Percentiles rank a stretch among this genome's conserved stretches.
Evolutionary conservation across 2,797 vertebrate species (phyloP).

Genomic region (Harpagifer antarcticus): DNA sequence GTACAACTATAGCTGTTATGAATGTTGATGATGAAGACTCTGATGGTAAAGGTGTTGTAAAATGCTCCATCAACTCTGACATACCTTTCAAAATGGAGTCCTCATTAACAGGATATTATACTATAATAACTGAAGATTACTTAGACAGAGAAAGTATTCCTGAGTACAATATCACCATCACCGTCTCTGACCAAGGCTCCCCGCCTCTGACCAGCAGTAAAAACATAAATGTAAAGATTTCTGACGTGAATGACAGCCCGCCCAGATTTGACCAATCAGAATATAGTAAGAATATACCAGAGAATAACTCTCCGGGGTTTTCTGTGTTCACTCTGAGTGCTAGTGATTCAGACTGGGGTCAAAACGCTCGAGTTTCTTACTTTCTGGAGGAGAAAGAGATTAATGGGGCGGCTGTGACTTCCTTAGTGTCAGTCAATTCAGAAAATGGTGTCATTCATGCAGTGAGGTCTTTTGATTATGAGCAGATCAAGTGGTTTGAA

Average conservation of each 20-base stretch:
- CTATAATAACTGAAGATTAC: constrained; percentile 70
- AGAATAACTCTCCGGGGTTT: constrained; percentile 82
- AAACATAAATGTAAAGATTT: constrained; percentile 74
- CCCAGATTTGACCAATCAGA: constrained; percentile 72
- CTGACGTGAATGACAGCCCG: constrained; percentile 82
- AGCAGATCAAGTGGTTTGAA: constrained; percentile 69
- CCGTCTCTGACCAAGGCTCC: constrained; percentile 78
- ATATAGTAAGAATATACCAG: constrained; percentile 69
- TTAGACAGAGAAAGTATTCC: constrained; percentile 80
- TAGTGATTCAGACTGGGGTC: constrained; percentile 79
- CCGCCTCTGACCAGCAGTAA: constrained; percentile 71
- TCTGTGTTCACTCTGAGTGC: constrained; percentile 81
- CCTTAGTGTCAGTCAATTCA: constrained; percentile 74
- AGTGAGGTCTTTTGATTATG: constrained; percentile 66
- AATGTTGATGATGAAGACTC: constrained; percentile 74
- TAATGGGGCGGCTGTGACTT: constrained; percentile 70
- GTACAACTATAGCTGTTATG: constrained; percentile 72
- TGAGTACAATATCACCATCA: constrained; percentile 83
- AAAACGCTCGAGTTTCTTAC: constrained; percentile 82
- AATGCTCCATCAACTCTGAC: constrained; percentile 66
- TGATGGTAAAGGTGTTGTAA: constrained; percentile 63
- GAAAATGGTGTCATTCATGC: constrained; percentile 69
- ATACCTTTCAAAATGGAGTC: constrained; percentile 72
- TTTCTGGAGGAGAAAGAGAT: constrained; percentile 72
- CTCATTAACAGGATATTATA: constrained; percentile 82